Evolutionary conservation across 2,888 invertebrate species (phyloP), one percentile per base, ranked within the genome.

Genomic region (Eugnorisma glareosa): DNA sequence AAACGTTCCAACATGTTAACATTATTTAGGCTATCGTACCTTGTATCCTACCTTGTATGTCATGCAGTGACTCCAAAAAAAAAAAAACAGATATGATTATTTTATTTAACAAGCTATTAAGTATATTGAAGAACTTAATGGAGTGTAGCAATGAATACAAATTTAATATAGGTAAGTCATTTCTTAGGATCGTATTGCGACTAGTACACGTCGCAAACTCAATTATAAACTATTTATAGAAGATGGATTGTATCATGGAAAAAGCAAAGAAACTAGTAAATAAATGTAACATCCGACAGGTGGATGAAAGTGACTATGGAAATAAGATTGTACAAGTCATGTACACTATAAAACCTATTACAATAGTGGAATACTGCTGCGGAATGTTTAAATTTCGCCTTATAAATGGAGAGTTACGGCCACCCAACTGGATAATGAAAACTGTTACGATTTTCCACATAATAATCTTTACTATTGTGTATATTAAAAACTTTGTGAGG

Each of bases 401-500:
- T 18, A 51, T 28, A 0, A 66, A 80, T 54, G 80, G 79, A 67
- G 69, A 70, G 15, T 66, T 80, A 57, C 66, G 21, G 10, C 35
- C 57, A 43, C 69, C 73, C 10, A 80, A 64, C 24, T 69, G 68
- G 69, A 70, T 66, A 67, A 73, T 80, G 66, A 80, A 77, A 82
- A 78, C 45, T 2, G 18, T 73, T n/a, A 51, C 75, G 21, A 18
- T 72, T 48, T 5, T 71, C 13, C 71, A 43, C 61, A 28, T 57
- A 28, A n/a, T n/a, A 24, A 18, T n/a, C 7, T 28, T 24, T 18
- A 72, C 24, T 37, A 24, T 28, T 24, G 35, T 59, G 45, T 74
- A 74, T 24, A 5, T 72, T 37, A 35, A 18, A 18, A 73, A 73
- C 40, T 73, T 45, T 59, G 2, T 59, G 24, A 24, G 10, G n/a